Conservation (phyloP, 2,888 invertebrate genomes). For the Helleia helle region DNA sequence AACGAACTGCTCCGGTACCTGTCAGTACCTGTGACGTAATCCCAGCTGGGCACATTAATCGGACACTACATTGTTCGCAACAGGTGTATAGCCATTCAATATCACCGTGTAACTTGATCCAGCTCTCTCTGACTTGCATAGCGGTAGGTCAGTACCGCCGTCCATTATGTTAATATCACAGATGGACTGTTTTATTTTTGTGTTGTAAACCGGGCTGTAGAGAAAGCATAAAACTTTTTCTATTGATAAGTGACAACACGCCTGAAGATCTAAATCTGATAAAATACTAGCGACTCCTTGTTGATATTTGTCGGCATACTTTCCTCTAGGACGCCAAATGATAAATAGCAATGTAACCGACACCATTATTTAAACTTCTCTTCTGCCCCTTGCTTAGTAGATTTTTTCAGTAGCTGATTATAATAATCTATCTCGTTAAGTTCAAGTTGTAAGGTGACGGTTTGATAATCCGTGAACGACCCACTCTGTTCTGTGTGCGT, state of each 20-base stretch:
- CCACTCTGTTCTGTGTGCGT: neutral
- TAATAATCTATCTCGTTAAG: conserved; percentile 6
- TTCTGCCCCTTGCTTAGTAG: conserved; percentile 3
- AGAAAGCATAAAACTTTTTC: neutral
- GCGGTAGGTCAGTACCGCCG: neutral
- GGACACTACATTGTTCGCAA: conserved; percentile 6
- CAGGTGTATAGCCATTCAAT: conserved; percentile 2
- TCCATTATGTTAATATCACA: neutral
- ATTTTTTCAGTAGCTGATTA: conserved; percentile 7
- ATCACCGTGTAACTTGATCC: neutral
- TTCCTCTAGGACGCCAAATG: conserved; percentile 11
- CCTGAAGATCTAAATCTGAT: neutral
- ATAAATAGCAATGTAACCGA: conserved; percentile 10
- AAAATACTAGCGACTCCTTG: conserved; percentile 1
- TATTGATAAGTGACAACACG: neutral
- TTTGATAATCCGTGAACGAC: neutral
- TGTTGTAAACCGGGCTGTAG: neutral
- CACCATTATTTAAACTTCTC: conserved; percentile 11
- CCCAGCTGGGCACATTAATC: conserved; percentile 1
- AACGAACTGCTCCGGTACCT: conserved; percentile 1
- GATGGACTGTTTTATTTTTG: neutral
- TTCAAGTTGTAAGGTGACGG: conserved; percentile 4
- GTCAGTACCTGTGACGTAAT: conserved; percentile 4
- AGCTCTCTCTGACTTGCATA: neutral
- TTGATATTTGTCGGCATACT: conserved; percentile 7